Evolutionary conservation across 2,113 vertebrate genomes (phyloP).

Genomic region (Gallinago paraguaiae): DNA sequence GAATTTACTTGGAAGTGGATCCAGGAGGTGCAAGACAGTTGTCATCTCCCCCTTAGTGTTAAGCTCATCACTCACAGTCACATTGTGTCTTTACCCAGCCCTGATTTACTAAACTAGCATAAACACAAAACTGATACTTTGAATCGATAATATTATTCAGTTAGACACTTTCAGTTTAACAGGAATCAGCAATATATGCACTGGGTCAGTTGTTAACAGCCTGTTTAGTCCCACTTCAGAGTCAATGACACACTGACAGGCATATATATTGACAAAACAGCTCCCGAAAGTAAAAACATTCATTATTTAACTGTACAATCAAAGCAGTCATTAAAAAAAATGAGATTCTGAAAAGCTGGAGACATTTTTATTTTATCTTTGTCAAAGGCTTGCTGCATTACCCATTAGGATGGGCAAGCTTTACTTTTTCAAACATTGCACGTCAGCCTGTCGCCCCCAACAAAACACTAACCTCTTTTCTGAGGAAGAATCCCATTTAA

Average conservation of each 20-base stretch:
- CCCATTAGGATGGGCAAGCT: not conserved
- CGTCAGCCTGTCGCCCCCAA: not conserved
- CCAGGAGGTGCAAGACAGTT: not conserved
- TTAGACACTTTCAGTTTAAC: not conserved
- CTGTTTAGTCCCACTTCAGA: not conserved
- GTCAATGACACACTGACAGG: not conserved
- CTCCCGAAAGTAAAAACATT: not conserved
- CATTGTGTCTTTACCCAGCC: not conserved
- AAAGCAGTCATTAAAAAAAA: not conserved
- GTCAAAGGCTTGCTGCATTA: not conserved
- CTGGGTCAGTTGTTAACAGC: not conserved
- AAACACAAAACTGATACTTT: not conserved
- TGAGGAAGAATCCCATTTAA: not conserved
- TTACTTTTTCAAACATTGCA: not conserved
- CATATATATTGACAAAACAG: not conserved
- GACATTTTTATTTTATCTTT: not conserved
- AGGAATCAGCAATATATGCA: not conserved
- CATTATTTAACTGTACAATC: not conserved
- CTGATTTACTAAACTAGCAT: not conserved
- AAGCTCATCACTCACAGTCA: not conserved
- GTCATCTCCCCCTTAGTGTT: not conserved
- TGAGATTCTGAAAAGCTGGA: not conserved
- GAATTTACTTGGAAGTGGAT: not conserved
- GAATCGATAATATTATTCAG: not conserved
- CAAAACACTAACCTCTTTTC: not conserved